Evolutionary conservation across 92 coral and sea anemone species (phyloP).

Genomic region (Parazoanthus darwini): DNA sequence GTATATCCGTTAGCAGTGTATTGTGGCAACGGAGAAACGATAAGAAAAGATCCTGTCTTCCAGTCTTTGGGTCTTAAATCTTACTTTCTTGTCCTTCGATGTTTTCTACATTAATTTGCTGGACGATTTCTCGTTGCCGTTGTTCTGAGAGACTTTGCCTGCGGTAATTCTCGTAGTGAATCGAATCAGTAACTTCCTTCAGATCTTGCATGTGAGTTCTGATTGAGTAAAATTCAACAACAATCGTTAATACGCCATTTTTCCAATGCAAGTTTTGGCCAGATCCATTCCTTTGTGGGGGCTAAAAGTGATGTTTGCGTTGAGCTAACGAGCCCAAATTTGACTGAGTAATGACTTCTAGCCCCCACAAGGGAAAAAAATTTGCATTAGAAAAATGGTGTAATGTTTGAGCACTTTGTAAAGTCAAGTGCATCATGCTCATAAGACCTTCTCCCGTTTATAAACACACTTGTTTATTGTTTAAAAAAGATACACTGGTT

Average conservation of each 20-base stretch:
- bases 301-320: too few relatives aligned
- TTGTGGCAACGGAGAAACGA: neutral
- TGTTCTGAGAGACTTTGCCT: slow-evolving; percentile 70
- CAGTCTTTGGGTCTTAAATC: slow-evolving; percentile 44
- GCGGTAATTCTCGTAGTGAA: slow-evolving; percentile 93
- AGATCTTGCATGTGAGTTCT: slow-evolving; percentile 99
- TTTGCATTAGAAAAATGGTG: too few relatives aligned
- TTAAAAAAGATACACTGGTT: too few relatives aligned
- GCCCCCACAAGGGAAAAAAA: too few relatives aligned
- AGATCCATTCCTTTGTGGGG: too few relatives aligned
- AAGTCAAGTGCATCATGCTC: too few relatives aligned
- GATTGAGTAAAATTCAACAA: neutral
- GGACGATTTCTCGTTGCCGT: slow-evolving; percentile 63
- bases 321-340: too few relatives aligned
- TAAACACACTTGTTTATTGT: too few relatives aligned
- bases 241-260: neutral
- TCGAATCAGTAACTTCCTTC: slow-evolving; percentile 92
- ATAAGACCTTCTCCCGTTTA: too few relatives aligned
- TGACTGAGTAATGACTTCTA: too few relatives aligned
- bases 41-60: neutral
- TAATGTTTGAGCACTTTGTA: too few relatives aligned
- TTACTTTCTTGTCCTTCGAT: slow-evolving; percentile 85
- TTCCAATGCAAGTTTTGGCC: too few relatives aligned
- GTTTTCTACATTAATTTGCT: slow-evolving; percentile 61
- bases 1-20: neutral